Evolutionary conservation across 2,797 vertebrate genomes (phyloP).

Genomic region (Onychomys leucogaster): DNA sequence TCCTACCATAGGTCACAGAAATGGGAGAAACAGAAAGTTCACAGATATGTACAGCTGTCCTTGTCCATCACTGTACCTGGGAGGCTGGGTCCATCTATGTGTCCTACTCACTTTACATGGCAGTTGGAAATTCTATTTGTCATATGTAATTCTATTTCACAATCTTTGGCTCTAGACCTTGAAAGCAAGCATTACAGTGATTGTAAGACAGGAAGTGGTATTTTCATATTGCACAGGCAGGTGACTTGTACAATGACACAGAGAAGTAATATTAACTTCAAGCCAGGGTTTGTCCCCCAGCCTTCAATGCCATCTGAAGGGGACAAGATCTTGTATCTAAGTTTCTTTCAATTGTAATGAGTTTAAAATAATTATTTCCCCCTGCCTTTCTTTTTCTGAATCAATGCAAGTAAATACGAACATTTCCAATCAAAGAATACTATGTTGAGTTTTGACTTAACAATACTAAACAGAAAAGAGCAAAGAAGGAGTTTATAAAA

Average conservation of each 20-base stretch:
- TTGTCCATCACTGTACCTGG: neutral
- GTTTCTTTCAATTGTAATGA: conserved; percentile 46
- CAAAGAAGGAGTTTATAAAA: neutral
- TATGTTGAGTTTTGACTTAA: neutral
- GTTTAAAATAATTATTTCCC: neutral
- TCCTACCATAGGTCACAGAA: conserved; percentile 32
- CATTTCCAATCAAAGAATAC: neutral
- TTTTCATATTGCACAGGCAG: conserved; percentile 20
- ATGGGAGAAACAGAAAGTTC: neutral
- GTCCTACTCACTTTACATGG: neutral
- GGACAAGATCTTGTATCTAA: neutral
- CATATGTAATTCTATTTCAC: conserved; percentile 40
- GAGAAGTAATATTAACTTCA: conserved; percentile 22
- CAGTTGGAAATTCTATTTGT: conserved; percentile 32
- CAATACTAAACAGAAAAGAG: neutral
- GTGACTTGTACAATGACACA: neutral
- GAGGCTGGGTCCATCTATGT: conserved; percentile 29
- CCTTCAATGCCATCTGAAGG: neutral
- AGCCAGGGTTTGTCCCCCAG: neutral
- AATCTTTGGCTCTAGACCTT: conserved; percentile 27
- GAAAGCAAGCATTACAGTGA: neutral
- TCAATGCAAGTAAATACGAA: conserved; percentile 26
- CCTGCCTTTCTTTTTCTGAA: conserved; percentile 1
- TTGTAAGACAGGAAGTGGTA: conserved; percentile 44
- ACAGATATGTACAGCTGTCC: conserved; percentile 41